Percentiles rank a stretch among this genome's conserved stretches.
phyloP scores from a whole-genome alignment of 2,797 vertebrate species.

The Poecilia picta region DNA sequence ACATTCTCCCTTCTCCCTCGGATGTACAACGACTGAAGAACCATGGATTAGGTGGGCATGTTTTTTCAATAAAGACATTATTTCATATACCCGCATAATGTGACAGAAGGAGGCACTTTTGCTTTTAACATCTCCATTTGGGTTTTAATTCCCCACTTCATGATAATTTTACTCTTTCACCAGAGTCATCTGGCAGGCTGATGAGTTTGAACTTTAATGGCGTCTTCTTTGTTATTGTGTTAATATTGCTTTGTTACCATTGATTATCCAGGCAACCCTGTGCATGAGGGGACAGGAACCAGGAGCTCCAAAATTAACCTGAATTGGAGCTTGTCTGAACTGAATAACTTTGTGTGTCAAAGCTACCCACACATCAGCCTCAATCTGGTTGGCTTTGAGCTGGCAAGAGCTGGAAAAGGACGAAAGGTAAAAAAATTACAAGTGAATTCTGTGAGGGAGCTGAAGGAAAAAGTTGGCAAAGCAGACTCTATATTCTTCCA shows the following conservation, averaged over 20 bases:
- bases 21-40: background rate
- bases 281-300: background rate
- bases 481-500: background rate
- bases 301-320: background rate
- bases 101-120: background rate
- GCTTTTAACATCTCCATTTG: background rate
- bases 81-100: background rate
- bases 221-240: no score
- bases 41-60: background rate
- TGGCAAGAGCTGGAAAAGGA: background rate
- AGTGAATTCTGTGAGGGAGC: conserved; percentile 6
- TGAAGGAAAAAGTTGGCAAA: background rate
- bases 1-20: background rate
- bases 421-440: background rate
- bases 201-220: background rate
- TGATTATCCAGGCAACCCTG: background rate
- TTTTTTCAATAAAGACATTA: background rate
- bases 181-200: background rate
- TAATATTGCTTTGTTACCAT: background rate
- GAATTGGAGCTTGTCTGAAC: background rate
- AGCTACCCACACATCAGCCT: background rate
- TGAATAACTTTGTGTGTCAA: background rate
- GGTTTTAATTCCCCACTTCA: no score
- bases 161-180: background rate
- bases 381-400: conserved; percentile 1